Conservation (phyloP, 2,888 invertebrate species). For the Vannuccia rotundouncinata region DNA sequence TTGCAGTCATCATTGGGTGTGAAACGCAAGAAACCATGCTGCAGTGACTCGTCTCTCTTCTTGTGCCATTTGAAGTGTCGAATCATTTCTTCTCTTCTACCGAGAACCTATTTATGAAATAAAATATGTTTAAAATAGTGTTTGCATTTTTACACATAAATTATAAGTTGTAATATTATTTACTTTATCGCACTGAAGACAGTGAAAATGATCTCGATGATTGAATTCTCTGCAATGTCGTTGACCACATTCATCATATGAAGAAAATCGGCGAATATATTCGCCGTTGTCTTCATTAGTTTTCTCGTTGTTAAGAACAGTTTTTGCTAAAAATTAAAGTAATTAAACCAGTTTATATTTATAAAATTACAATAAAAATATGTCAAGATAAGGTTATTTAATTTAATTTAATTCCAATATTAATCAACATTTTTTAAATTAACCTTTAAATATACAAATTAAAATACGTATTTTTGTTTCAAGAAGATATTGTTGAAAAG, state of each 20-base stretch:
- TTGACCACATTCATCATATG: slow-evolving; percentile 30
- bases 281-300: background rate
- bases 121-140: background rate
- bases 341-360: too few species aligned
- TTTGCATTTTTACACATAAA: background rate
- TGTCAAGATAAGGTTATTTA: too few species aligned
- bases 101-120: slow-evolving; percentile 65
- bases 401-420: too few species aligned
- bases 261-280: slow-evolving; percentile 3
- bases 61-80: slow-evolving; percentile 98
- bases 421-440: too few species aligned
- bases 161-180: background rate
- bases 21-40: slow-evolving; percentile 87
- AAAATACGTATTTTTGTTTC: too few species aligned
- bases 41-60: slow-evolving; percentile 88
- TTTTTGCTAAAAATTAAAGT: background rate
- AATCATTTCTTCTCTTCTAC: slow-evolving; percentile 97
- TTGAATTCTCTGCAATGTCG: background rate
- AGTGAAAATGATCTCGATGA: slow-evolving; percentile 33
- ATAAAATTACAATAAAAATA: too few species aligned
- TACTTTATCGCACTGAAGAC: slow-evolving; percentile 33
- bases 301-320: background rate
- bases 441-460: too few species aligned
- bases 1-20: slow-evolving; percentile 85
- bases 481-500: too few species aligned